These are phyloP conservation scores for Monomorium pharaonis DNA, from an alignment of 1,140 invertebrate genomes.

Conservation along the genomic window DNA sequence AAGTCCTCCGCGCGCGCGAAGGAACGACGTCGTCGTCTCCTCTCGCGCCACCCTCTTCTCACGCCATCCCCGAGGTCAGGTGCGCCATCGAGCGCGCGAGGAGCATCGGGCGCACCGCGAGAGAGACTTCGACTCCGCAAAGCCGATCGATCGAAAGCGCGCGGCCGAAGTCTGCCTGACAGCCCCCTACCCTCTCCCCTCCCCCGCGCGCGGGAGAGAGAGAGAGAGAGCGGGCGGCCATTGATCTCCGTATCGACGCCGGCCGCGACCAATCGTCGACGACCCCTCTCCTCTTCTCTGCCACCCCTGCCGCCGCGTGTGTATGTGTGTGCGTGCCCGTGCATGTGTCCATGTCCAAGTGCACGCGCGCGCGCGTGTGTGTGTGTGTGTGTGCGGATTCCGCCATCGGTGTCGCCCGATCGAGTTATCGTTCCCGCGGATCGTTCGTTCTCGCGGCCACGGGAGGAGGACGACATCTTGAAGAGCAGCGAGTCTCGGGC, in stretches of 20 bases:
- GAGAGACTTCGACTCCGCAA: conserved; percentile 31
- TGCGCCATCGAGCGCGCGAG: conserved; percentile 33
- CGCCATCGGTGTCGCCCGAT: conserved; percentile 53
- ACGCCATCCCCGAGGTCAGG: conserved; percentile 17
- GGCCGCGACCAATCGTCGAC: conserved; percentile 46
- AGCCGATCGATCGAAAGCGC: conserved; percentile 52
- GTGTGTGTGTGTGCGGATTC: conserved; percentile 9
- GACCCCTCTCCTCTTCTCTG: conserved; percentile 45
- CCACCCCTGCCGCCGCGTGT: not conserved
- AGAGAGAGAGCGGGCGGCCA: conserved; percentile 45
- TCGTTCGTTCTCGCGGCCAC: conserved; percentile 24
- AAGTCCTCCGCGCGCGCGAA: too few species aligned
- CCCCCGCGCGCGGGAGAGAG: not conserved
- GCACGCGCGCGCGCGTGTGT: not conserved
- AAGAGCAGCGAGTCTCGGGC: conserved; percentile 13
- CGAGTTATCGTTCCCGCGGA: conserved; percentile 50
- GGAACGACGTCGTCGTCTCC: too few species aligned
- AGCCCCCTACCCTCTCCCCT: too few species aligned
- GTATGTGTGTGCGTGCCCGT: too few species aligned
- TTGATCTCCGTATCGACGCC: conserved; percentile 78
- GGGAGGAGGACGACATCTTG: conserved; percentile 65
- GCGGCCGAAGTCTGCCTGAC: not conserved
- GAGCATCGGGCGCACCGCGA: not conserved
- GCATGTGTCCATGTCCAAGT: not conserved
- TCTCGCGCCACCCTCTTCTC: not conserved